Evolutionary conservation across 2,888 invertebrate genomes (phyloP), one percentile per base, ranked within the genome.

Genomic region (Poecilobothrus nobilitatus): DNA sequence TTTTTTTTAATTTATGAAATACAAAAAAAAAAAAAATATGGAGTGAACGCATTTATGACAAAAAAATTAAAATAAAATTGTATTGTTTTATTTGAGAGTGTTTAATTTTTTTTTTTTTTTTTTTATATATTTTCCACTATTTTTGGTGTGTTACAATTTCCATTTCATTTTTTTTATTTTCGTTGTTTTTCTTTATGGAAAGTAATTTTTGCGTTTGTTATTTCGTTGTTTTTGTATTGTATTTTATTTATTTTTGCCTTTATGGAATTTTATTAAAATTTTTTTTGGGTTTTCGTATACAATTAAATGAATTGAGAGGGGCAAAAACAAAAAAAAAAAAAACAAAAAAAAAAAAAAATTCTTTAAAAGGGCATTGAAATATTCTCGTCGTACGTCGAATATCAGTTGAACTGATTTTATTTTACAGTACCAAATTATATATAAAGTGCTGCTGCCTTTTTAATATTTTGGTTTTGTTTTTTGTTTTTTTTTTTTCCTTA

Each of bases 141-240:
- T 53, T 53, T 53, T 53, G 7, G 53, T 37, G 37, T 53, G 53
- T 53, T 53, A 53, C 53, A 53, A 53, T 53, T 53, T 53, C 53
- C 53, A 53, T 53, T 53, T 53, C 18, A 53, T 12, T 53, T 53
- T 15, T 18, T 53, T 18, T n/a, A 15, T 41, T 41, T 41, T 41
- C 7, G 53, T 53, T 53, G 53, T 53, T 18, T 15, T 5, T 53
- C 53, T 53, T n/a, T 53, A 37, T 37, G 37, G 37, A 37, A 37
- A 37, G 37, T 37, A 37, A 37, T 53, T 53, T 41, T 8, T 41
- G 9, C 41, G 12, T 41, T 15, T 12, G 9, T 41, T 41, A 41
- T 41, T 41, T 12, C 7, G 15, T 12, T 41, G 15, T 41, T 41
- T 3, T 53, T 53, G 53, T 53, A 53, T 53, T 37, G 37, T 37